Evolutionary conservation across 2,113 vertebrate species (phyloP).

Genomic region (Tenrec ecaudatus): DNA sequence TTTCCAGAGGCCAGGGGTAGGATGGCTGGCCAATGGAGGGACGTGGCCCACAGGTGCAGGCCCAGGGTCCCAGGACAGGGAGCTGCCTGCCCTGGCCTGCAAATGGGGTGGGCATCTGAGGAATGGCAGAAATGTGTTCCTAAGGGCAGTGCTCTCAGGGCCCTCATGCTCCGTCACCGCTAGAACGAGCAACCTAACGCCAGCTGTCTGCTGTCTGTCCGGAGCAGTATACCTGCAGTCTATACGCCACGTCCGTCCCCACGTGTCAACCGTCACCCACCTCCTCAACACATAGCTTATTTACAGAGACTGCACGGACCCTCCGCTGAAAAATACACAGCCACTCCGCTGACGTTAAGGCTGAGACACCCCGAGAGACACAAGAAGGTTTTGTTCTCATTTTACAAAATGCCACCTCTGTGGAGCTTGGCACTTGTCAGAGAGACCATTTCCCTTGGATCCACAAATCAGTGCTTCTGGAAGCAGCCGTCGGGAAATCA

Average conservation of each 20-base stretch:
- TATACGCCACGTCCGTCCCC: neutral
- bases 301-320: neutral
- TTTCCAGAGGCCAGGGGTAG: neutral
- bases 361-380: neutral
- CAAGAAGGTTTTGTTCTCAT: neutral
- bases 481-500: too few species aligned
- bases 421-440: neutral
- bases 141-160: neutral
- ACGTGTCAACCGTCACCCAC: neutral
- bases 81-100: neutral
- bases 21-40: neutral
- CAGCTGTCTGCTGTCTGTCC: neutral
- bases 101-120: neutral
- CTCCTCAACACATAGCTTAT: neutral
- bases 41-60: rapidly evolving
- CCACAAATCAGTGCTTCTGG: too few species aligned
- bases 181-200: neutral
- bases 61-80: neutral
- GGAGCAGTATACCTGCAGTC: neutral
- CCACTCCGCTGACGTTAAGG: neutral
- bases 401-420: neutral
- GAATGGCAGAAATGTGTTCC: neutral
- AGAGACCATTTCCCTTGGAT: too few species aligned
- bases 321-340: neutral
- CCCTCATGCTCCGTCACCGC: neutral